phyloP scores from a whole-genome alignment of 2,888 invertebrate genomes.

The Endotricha flammealis region DNA sequence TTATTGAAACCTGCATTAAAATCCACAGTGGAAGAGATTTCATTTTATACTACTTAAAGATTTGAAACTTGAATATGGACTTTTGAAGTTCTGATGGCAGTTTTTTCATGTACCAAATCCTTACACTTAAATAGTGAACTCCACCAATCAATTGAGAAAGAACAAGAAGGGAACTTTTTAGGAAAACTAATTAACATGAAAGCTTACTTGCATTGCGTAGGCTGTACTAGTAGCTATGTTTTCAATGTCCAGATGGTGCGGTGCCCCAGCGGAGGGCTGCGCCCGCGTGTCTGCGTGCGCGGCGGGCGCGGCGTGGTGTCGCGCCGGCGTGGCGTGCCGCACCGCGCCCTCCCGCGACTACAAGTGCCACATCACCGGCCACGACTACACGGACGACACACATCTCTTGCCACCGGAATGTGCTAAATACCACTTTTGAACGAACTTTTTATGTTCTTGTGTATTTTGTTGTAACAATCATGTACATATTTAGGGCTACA shows the following conservation, averaged over 20 bases:
- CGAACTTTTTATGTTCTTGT: too few species aligned
- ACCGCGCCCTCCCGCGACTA: slow-evolving; percentile 33
- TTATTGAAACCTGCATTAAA: too few species aligned
- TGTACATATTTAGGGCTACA: too few species aligned
- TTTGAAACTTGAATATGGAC: neutral
- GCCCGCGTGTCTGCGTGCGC: slow-evolving; percentile 16
- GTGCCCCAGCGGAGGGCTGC: slow-evolving; percentile 26
- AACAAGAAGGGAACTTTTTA: too few species aligned
- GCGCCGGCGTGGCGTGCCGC: slow-evolving; percentile 25
- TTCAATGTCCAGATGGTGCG: slow-evolving; percentile 20
- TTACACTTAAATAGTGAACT: too few species aligned
- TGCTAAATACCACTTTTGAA: neutral
- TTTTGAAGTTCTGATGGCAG: neutral
- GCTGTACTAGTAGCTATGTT: neutral
- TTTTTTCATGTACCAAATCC: too few species aligned
- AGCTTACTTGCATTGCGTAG: too few species aligned
- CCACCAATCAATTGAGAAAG: too few species aligned
- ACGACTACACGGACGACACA: slow-evolving; percentile 42
- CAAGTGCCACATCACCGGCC: slow-evolving; percentile 23
- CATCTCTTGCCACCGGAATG: slow-evolving; percentile 24
- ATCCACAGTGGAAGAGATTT: neutral
- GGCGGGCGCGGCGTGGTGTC: slow-evolving; percentile 29
- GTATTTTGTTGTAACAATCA: too few species aligned
- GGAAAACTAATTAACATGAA: too few species aligned
- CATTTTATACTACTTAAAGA: neutral